These are phyloP conservation scores for Melanophora roralis DNA, from an alignment of 2,888 invertebrate genomes.

Conservation along the genomic window DNA sequence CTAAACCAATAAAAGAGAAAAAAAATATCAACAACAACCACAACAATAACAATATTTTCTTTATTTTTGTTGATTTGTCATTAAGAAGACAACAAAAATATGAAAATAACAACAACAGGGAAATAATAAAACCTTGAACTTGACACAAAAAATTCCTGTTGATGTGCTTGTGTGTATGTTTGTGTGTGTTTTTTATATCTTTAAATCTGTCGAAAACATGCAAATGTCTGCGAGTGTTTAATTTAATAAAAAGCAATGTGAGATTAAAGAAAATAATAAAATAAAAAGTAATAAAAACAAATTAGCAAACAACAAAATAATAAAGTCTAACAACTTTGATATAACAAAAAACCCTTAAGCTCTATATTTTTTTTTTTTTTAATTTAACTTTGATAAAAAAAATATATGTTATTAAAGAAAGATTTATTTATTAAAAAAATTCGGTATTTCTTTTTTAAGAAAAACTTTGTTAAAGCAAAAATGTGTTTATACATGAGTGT, in stretches of 20 bases:
- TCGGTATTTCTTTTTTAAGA: no score
- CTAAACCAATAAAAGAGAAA: not conserved
- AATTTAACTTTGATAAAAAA: no score
- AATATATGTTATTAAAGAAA: no score
- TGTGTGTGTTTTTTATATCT: not conserved
- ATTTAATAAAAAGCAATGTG: no score
- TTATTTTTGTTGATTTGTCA: conserved; percentile 29
- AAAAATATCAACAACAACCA: not conserved
- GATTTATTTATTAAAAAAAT: no score
- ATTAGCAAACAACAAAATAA: not conserved
- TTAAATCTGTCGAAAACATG: no score
- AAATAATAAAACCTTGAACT: conserved; percentile 54
- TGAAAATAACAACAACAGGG: not conserved
- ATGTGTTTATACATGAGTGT: conserved; percentile 60
- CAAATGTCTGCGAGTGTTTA: no score
- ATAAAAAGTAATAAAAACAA: not conserved
- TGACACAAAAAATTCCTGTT: conserved; percentile 46
- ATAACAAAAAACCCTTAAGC: no score
- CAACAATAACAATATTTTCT: not conserved
- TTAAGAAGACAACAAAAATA: not conserved
- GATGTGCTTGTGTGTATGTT: not conserved
- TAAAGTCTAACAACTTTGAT: no score
- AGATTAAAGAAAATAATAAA: not conserved
- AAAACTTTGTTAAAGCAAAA: not conserved
- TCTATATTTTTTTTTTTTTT: no score